Percentiles rank a stretch among this genome's conserved stretches.
phyloP scores from a whole-genome alignment of 2,113 vertebrate species.

The Brachyistius frenatus region DNA sequence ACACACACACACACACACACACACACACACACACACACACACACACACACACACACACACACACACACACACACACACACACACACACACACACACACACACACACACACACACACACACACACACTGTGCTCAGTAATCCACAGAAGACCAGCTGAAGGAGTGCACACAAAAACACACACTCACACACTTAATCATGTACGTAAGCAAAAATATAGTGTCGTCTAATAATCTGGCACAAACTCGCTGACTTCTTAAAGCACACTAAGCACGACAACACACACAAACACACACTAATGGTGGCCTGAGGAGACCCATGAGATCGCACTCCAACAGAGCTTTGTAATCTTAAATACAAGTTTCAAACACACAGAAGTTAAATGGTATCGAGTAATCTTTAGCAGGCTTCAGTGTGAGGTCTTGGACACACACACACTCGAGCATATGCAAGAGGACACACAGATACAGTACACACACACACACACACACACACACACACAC shows the following conservation, averaged over 20 bases:
- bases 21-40: slow-evolving; percentile 18
- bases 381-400: slow-evolving; percentile 67
- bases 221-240: slow-evolving; percentile 58
- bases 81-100: slow-evolving; percentile 25
- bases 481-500: slow-evolving; percentile 41
- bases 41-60: slow-evolving; percentile 12
- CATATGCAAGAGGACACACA: slow-evolving; percentile 65
- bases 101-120: neutral
- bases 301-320: too few relatives aligned
- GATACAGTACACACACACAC: slow-evolving; percentile 53
- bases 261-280: neutral
- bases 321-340: slow-evolving; percentile 12
- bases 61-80: slow-evolving; percentile 33
- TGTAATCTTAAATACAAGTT: slow-evolving; percentile 62
- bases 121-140: slow-evolving; percentile 63
- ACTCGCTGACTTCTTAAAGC: slow-evolving; percentile 52
- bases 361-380: slow-evolving; percentile 54
- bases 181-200: slow-evolving; percentile 42
- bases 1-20: neutral
- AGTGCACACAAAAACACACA: slow-evolving; percentile 41
- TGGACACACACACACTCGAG: slow-evolving; percentile 44
- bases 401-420: slow-evolving; percentile 54
- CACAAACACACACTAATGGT: neutral
- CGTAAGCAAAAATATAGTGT: neutral
- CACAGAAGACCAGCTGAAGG: slow-evolving; percentile 65